These are phyloP conservation scores for Cryptus armator DNA, from an alignment of 2,888 invertebrate genomes.

Conservation along the genomic window DNA sequence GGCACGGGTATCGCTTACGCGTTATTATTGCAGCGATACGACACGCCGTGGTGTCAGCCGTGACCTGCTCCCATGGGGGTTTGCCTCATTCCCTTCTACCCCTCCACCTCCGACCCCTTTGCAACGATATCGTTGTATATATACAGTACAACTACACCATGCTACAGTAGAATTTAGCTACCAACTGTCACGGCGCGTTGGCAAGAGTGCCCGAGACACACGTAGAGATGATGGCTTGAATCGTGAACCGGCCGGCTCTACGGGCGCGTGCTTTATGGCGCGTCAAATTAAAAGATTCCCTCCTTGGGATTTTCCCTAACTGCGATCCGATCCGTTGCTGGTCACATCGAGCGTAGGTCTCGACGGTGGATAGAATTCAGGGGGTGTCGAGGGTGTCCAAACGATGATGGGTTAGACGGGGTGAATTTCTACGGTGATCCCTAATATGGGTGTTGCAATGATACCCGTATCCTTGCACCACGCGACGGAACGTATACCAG, in stretches of 20 bases:
- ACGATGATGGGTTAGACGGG: conserved; percentile 46
- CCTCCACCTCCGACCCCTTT: conserved; percentile 44
- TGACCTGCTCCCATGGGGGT: conserved; percentile 82
- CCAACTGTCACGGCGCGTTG: conserved; percentile 81
- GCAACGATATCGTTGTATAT: conserved; percentile 76
- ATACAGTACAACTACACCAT: conserved; percentile 5
- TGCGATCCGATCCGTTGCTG: conserved; percentile 79
- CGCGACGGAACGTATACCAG: background rate
- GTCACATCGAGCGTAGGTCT: conserved; percentile 21
- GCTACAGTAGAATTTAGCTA: conserved; percentile 76
- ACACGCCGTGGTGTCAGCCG: conserved; percentile 83
- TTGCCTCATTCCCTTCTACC: conserved; percentile 13
- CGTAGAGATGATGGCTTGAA: conserved; percentile 51
- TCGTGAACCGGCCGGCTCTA: conserved; percentile 65
- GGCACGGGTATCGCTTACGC: conserved; percentile 83
- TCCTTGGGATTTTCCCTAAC: conserved; percentile 80
- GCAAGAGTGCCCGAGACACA: conserved; percentile 44
- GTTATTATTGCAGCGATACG: conserved; percentile 85
- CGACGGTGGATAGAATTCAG: conserved; percentile 6
- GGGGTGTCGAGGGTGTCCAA: conserved; percentile 46
- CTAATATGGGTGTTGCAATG: conserved; percentile 62
- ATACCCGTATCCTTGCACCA: conserved; percentile 65
- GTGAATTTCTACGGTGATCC: conserved; percentile 45
- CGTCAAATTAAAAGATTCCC: conserved; percentile 85
- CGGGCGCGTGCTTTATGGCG: conserved; percentile 84